These are phyloP conservation scores for Oasisia sp. DNA, from an alignment of 2,888 invertebrate species.

Conservation along the genomic window DNA sequence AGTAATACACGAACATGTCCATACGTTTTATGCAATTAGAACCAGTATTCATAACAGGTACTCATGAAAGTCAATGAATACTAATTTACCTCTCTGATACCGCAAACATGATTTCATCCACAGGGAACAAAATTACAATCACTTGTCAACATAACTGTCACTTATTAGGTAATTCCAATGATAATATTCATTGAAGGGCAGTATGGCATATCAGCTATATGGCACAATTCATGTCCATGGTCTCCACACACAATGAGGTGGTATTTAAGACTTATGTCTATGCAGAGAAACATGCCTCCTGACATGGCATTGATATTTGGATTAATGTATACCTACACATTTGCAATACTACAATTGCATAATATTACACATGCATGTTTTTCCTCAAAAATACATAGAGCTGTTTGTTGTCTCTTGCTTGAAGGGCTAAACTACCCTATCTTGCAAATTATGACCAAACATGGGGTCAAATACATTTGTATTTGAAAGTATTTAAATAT, in stretches of 20 bases:
- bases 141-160: background rate
- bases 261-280: background rate
- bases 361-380: background rate
- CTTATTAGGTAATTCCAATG: background rate
- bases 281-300: background rate
- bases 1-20: background rate
- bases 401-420: background rate
- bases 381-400: background rate
- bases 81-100: background rate
- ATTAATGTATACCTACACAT: background rate
- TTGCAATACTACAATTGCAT: background rate
- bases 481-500: no score
- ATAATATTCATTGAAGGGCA: background rate
- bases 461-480: no score
- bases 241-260: background rate
- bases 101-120: background rate
- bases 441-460: no score
- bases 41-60: background rate
- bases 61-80: background rate
- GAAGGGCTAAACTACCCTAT: no score
- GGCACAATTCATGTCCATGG: no score
- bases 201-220: no score
- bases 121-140: background rate
- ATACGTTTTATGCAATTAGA: background rate
- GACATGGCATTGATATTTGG: background rate